phyloP scores from a whole-genome alignment of 2,888 invertebrate genomes.

The Malacosoma neustria region DNA sequence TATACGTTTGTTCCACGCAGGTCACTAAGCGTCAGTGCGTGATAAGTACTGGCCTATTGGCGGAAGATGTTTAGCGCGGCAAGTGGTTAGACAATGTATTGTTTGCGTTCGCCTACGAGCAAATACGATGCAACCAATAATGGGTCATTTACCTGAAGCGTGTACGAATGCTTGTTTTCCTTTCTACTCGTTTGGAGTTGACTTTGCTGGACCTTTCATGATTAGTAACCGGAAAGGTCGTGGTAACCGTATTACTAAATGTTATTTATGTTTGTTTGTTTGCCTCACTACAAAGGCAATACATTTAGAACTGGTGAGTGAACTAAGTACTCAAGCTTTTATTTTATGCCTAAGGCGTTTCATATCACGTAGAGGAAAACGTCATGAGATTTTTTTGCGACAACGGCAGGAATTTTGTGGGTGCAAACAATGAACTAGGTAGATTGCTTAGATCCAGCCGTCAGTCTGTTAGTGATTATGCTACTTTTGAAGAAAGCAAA shows the following conservation, averaged over 20 bases:
- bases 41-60: conserved; percentile 14
- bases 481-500: too few species aligned
- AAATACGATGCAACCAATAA: conserved; percentile 6
- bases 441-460: too few species aligned
- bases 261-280: conserved; percentile 1
- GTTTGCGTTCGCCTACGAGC: conserved; percentile 6
- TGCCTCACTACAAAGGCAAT: neutral
- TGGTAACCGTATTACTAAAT: neutral
- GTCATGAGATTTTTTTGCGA: neutral
- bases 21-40: conserved; percentile 12
- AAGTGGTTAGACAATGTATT: conserved; percentile 6
- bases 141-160: conserved; percentile 10
- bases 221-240: conserved; percentile 3
- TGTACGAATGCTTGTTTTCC: conserved; percentile 5
- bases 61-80: conserved; percentile 9
- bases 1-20: conserved; percentile 9
- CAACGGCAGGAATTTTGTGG: neutral
- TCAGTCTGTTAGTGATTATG: too few species aligned
- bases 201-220: conserved; percentile 13
- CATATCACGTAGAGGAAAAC: neutral
- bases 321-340: neutral
- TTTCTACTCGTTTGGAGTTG: conserved; percentile 9
- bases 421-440: neutral
- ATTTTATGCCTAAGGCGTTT: neutral
- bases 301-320: neutral